Conservation (phyloP, 2,113 vertebrate genomes). For the Mesocricetus auratus region DNA sequence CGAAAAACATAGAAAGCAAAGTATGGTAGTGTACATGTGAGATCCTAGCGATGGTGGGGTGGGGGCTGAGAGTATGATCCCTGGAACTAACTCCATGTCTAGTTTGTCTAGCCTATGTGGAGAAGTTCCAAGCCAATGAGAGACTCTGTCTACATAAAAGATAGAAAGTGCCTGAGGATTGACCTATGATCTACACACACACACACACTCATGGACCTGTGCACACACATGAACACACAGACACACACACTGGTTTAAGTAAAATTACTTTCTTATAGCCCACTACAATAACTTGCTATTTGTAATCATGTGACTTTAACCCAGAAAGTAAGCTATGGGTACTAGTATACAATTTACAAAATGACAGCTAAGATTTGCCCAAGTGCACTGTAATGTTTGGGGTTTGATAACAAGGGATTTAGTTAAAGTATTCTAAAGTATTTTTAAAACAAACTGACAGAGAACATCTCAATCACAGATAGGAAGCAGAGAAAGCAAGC, state of each 20-base stretch:
- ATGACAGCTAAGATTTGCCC: neutral
- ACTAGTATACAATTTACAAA: neutral
- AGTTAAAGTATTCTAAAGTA: neutral
- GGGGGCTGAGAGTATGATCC: neutral
- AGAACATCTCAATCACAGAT: neutral
- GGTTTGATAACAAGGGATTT: neutral
- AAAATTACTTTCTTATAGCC: neutral
- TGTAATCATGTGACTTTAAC: neutral
- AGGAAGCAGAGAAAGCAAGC: neutral
- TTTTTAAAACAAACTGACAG: neutral
- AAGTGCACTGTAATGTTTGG: neutral
- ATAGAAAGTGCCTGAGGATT: neutral
- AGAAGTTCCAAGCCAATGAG: neutral
- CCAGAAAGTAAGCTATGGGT: neutral
- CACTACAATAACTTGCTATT: neutral
- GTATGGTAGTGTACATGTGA: neutral
- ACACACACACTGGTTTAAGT: neutral
- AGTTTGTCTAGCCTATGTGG: neutral
- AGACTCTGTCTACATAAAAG: neutral
- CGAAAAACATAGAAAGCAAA: neutral
- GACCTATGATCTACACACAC: neutral
- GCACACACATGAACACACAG: too few relatives aligned
- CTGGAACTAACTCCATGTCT: neutral
- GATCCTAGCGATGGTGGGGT: neutral
- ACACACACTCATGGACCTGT: neutral